Conservation (phyloP, 92 coral and sea anemone genomes). For the Galaxea fascicularis region DNA sequence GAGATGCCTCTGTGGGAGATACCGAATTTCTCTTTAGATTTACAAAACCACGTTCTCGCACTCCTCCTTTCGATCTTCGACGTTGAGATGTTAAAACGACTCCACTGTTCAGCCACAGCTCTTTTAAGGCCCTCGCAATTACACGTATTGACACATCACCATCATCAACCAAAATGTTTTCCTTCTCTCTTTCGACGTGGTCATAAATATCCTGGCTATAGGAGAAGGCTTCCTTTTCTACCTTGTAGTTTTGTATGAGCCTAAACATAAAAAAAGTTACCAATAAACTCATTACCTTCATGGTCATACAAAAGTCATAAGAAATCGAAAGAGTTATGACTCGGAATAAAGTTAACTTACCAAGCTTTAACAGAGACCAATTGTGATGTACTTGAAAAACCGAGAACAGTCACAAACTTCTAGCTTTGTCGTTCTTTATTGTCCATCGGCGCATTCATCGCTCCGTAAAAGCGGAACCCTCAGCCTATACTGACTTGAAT, state of each 20-base stretch:
- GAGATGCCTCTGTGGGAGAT: not conserved
- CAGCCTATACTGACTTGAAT: too few relatives aligned
- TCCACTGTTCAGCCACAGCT: slow-evolving; percentile 27
- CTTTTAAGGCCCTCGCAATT: slow-evolving; percentile 18
- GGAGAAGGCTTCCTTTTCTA: slow-evolving; percentile 28
- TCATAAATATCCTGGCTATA: slow-evolving; percentile 22
- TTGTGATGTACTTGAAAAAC: too few relatives aligned
- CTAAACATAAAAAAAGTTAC: not conserved
- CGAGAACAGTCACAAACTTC: too few relatives aligned
- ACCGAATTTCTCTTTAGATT: not conserved
- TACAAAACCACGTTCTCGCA: slow-evolving; percentile 14
- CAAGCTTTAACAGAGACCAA: slow-evolving; percentile 14
- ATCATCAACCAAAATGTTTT: slow-evolving; percentile 2
- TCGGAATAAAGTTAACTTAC: not conserved
- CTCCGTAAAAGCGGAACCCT: too few relatives aligned
- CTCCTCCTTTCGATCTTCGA: slow-evolving; percentile 12
- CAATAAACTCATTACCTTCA: not conserved
- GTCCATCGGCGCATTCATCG: too few relatives aligned
- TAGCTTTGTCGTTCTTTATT: too few relatives aligned
- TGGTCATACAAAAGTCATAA: not conserved
- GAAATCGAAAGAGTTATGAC: not conserved
- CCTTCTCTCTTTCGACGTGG: not conserved
- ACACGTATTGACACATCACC: slow-evolving; percentile 6
- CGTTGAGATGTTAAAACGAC: slow-evolving; percentile 3
- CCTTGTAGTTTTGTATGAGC: slow-evolving; percentile 22